phyloP scores from a whole-genome alignment of 1,140 invertebrate species.

The Vanessa tameamea region DNA sequence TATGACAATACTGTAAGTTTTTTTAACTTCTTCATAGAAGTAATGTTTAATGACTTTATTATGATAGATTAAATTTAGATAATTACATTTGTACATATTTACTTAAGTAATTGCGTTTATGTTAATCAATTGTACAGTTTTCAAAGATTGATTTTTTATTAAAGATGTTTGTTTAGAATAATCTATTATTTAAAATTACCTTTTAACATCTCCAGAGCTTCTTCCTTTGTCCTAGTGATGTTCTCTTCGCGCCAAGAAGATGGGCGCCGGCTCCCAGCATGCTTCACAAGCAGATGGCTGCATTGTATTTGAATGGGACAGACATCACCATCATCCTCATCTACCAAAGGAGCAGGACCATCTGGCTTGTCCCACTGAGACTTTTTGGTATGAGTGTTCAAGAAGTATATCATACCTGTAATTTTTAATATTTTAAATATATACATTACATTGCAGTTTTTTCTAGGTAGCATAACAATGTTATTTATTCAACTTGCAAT shows the following conservation, averaged over 20 bases:
- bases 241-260: conserved; percentile 97
- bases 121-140: no score
- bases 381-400: conserved; percentile 97
- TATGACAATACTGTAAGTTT: no score
- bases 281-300: conserved; percentile 97
- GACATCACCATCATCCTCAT: conserved; percentile 38
- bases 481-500: no score
- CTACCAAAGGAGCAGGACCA: conserved; percentile 85
- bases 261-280: conserved; percentile 93
- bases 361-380: conserved; percentile 97
- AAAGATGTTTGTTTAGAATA: no score
- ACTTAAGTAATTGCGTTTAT: no score
- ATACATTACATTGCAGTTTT: no score
- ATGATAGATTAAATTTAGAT: neutral
- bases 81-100: no score
- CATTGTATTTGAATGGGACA: conserved; percentile 87
- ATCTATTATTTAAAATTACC: conserved; percentile 29
- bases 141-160: no score
- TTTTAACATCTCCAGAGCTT: conserved; percentile 92
- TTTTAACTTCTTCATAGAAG: no score
- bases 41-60: neutral
- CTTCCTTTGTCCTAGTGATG: conserved; percentile 94
- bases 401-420: conserved; percentile 84
- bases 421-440: neutral
- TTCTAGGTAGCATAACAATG: no score